phyloP scores from a whole-genome alignment of 1,140 invertebrate genomes.

The Carposina sasakii region DNA sequence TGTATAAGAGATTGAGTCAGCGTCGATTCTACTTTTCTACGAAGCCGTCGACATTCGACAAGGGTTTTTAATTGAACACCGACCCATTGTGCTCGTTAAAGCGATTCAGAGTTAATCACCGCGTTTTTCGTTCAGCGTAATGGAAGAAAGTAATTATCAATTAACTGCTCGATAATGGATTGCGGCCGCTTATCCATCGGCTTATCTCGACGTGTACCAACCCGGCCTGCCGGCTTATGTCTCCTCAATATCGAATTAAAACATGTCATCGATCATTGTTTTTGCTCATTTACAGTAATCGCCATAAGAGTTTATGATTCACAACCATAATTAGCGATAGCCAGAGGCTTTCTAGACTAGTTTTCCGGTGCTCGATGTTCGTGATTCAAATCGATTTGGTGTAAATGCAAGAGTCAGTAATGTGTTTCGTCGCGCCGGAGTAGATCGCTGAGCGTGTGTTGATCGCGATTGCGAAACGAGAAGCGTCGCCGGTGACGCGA shows the following conservation, averaged over 20 bases:
- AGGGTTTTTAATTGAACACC: slow-evolving; percentile 68
- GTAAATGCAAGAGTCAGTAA: too few relatives aligned
- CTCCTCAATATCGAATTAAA: slow-evolving; percentile 45
- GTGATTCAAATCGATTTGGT: too few relatives aligned
- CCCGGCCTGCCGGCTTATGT: slow-evolving; percentile 39
- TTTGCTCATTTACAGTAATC: too few relatives aligned
- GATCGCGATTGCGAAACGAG: slow-evolving; percentile 22
- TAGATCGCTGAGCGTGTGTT: too few relatives aligned
- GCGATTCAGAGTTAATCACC: slow-evolving; percentile 67
- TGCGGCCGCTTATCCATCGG: slow-evolving; percentile 55
- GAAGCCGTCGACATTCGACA: slow-evolving; percentile 62
- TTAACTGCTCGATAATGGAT: slow-evolving; percentile 69
- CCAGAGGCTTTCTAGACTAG: too few relatives aligned
- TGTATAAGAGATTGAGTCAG: slow-evolving; percentile 69
- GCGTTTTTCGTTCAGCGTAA: slow-evolving; percentile 64
- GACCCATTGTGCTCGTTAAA: slow-evolving; percentile 67
- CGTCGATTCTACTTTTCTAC: slow-evolving; percentile 56
- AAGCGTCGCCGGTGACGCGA: slow-evolving; percentile 49
- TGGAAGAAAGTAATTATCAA: slow-evolving; percentile 71
- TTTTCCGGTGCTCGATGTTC: too few relatives aligned
- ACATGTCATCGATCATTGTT: slow-evolving; percentile 41
- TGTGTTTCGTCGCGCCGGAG: too few relatives aligned
- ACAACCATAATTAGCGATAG: too few relatives aligned
- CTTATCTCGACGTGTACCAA: slow-evolving; percentile 56
- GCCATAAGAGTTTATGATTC: too few relatives aligned